A percentile compares a stretch with the other conserved stretches of the same genome.
These are phyloP conservation scores for Coendou prehensilis DNA, from an alignment of 2,797 vertebrate genomes.

Conservation along the genomic window DNA sequence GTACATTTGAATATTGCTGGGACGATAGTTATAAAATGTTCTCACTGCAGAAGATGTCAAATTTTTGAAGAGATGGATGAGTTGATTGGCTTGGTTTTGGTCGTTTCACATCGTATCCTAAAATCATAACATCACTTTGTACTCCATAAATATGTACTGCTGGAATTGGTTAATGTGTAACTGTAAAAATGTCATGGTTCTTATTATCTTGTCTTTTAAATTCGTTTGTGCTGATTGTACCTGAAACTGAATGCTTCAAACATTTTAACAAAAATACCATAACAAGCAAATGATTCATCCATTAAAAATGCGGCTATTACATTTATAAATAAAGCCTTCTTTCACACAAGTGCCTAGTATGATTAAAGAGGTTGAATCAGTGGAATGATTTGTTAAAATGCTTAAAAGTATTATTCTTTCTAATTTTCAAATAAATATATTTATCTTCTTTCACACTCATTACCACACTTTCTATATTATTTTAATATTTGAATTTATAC, in stretches of 20 bases:
- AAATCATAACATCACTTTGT: not conserved
- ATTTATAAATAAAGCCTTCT: not conserved
- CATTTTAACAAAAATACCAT: conserved; percentile 27
- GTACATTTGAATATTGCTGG: not conserved
- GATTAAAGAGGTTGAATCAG: not conserved
- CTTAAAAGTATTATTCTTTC: not conserved
- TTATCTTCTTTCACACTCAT: not conserved
- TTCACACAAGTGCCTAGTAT: not conserved
- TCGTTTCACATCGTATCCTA: not conserved
- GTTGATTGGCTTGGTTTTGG: not conserved
- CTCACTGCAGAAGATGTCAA: not conserved
- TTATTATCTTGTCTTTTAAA: not conserved
- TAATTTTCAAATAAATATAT: conserved; percentile 52
- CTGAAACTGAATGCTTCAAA: not conserved
- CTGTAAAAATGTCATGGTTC: not conserved
- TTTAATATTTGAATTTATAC: conserved; percentile 12
- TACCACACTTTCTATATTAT: conserved; percentile 25
- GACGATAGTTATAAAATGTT: not conserved
- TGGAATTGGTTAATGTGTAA: not conserved
- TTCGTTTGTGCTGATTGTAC: not conserved
- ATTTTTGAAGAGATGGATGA: not conserved
- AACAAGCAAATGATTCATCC: not conserved
- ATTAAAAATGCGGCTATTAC: not conserved
- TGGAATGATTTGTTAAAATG: conserved; percentile 42
- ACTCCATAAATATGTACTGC: not conserved